Percentiles rank a stretch among this genome's conserved stretches.
Conservation (phyloP, 2,113 vertebrate species). For the Mesoclemmys tuberculata region DNA sequence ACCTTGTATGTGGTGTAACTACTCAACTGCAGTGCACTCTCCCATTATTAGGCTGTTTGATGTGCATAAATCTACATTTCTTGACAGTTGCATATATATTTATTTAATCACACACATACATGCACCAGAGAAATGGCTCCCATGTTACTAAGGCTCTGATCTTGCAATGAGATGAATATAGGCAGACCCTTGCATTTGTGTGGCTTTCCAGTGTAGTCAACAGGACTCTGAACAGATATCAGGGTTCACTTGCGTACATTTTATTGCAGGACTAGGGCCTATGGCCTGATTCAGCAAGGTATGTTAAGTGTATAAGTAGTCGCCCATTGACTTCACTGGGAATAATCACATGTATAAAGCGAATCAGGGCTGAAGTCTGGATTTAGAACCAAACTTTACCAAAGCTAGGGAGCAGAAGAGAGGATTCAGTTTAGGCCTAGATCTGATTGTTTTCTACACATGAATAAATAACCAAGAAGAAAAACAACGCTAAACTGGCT, state of each 20-base stretch:
- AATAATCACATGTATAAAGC: neutral
- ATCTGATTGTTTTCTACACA: neutral
- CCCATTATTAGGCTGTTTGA: neutral
- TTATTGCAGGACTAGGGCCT: neutral
- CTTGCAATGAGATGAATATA: neutral
- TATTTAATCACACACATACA: neutral
- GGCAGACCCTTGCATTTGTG: neutral
- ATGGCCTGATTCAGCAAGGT: neutral
- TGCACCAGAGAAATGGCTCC: neutral
- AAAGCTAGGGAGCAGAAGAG: neutral
- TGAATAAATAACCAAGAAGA: neutral
- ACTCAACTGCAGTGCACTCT: neutral
- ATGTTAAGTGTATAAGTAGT: neutral
- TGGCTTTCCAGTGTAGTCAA: neutral
- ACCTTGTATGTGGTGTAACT: neutral
- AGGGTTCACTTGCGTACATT: neutral
- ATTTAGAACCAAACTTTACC: constrained; percentile 18
- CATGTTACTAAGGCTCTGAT: neutral
- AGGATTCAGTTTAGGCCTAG: neutral
- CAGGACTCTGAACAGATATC: neutral
- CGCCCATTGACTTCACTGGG: neutral
- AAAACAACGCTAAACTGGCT: neutral
- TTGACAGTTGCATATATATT: neutral
- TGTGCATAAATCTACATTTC: neutral
- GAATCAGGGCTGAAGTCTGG: neutral